These are phyloP conservation scores for Allophyes oxyacanthae DNA, from an alignment of 2,888 invertebrate species.

Conservation along the genomic window DNA sequence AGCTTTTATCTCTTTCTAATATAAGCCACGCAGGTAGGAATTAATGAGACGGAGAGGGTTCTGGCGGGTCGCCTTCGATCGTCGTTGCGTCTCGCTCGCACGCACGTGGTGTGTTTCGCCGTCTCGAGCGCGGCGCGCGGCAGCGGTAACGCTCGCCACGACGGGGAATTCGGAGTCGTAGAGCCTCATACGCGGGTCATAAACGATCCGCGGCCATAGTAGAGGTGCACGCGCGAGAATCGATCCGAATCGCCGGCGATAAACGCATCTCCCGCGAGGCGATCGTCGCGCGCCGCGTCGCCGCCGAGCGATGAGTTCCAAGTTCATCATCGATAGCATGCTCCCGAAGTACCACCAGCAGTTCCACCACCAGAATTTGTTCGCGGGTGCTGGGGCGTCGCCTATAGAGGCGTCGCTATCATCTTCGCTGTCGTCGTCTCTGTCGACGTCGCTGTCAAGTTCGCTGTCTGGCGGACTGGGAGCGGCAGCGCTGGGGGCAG, in stretches of 20 bases:
- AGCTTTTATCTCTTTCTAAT: conserved; percentile 90
- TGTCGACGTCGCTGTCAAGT: conserved; percentile 87
- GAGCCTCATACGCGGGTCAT: conserved; percentile 96
- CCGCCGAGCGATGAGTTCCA: conserved; percentile 96
- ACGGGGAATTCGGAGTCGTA: conserved; percentile 95
- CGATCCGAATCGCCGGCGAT: conserved; percentile 89
- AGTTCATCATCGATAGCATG: conserved; percentile 99
- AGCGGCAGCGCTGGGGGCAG: conserved; percentile 90
- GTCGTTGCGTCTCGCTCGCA: conserved; percentile 76
- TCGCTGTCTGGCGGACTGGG: conserved; percentile 91
- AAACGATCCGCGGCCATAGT: conserved; percentile 94
- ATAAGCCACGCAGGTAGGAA: conserved; percentile 88
- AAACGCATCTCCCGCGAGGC: conserved; percentile 89
- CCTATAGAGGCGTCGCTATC: conserved; percentile 92
- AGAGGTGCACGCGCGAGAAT: conserved; percentile 90
- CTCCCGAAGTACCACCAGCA: conserved; percentile 97
- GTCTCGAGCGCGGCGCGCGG: conserved; percentile 87
- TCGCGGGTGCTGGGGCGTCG: conserved; percentile 92
- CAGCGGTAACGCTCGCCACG: conserved; percentile 89
- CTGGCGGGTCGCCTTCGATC: conserved; percentile 76
- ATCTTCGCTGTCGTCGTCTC: conserved; percentile 89
- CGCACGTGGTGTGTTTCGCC: conserved; percentile 85
- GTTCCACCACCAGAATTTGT: conserved; percentile 91
- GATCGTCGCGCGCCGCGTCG: conserved; percentile 89
- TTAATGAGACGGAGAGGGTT: conserved; percentile 88